Evolutionary conservation across 2,888 invertebrate species (phyloP), one percentile per base, ranked within the genome.

Genomic region (Papilio demoleus): DNA sequence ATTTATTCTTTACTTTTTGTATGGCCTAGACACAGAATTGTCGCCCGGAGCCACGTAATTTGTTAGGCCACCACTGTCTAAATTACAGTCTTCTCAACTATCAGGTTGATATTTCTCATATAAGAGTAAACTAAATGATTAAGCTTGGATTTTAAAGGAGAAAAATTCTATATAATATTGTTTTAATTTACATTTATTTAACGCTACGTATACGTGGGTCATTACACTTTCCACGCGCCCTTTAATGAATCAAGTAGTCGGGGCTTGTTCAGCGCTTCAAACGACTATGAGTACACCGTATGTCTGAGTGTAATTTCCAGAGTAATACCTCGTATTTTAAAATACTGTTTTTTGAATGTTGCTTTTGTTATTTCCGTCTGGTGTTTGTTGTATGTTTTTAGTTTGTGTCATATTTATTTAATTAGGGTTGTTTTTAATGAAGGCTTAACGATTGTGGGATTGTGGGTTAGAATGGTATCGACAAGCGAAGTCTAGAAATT

Each of bases 241-340:
- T 59, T 66, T 59, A 47, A 67, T 50, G 40, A 19, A 38, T 67
- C 61, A 67, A 67, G 67, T 31, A 8, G 61, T 22, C 40, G 36
- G 31, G 60, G 22, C 53, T 50, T 38, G 38, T 61, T 67, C 38
- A 60, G 65, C 19, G 31, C 45, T 47, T 66, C 47, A 36, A 60
- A 59, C 60, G 11, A 22, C 27, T 9, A 22, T 12, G 45, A 60
- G 60, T 66, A 60, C n/a, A n/a, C n/a, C n/a, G 47, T 12, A 60
- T 38, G 66, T 66, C 66, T 66, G 66, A 38, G 60, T 24, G 66
- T 17, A 50, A 66, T 60, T 66, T 31, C 42, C 56, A 14, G 31
- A 40, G 65, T 19, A 40, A 17, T 62, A 27, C 53, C 53, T 53
- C 27, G 9, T 5, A 17, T 56, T 53, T n/a, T 27, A 2, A 14